A percentile compares a stretch with the other conserved stretches of the same genome.
These are phyloP conservation scores for Calephelis perditalis DNA, from an alignment of 2,888 invertebrate species.

Conservation along the genomic window DNA sequence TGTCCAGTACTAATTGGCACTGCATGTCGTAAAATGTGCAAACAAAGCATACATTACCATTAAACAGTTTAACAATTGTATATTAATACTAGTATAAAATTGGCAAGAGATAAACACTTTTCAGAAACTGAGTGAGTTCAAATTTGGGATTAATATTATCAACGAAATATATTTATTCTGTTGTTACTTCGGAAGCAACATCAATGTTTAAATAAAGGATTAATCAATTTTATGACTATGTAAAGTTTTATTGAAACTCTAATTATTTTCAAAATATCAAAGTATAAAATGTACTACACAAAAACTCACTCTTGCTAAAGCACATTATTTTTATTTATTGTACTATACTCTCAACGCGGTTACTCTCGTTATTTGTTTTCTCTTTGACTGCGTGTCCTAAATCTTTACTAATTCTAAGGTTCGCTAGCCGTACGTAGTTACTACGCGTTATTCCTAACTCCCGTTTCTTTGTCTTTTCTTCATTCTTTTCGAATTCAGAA, in stretches of 20 bases:
- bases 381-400: slow-evolving; percentile 35
- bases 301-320: not conserved
- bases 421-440: slow-evolving; percentile 70
- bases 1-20: slow-evolving; percentile 1
- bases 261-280: not conserved
- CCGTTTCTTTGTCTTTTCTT: slow-evolving; percentile 38
- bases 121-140: slow-evolving; percentile 18
- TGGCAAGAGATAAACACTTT: slow-evolving; percentile 10
- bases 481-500: slow-evolving; percentile 25
- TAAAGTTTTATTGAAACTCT: too few relatives aligned
- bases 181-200: too few relatives aligned
- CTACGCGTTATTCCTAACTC: slow-evolving; percentile 61
- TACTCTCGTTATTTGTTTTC: slow-evolving; percentile 24
- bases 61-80: slow-evolving; percentile 11
- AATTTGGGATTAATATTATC: not conserved
- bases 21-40: not conserved
- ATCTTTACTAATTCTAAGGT: slow-evolving; percentile 60
- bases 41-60: not conserved
- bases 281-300: not conserved
- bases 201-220: too few relatives aligned
- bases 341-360: not conserved
- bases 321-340: not conserved
- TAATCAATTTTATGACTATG: too few relatives aligned
- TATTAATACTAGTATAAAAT: slow-evolving; percentile 12
- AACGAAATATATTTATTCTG: too few relatives aligned